Conservation (phyloP, 1,140 invertebrate species). For the Neotoxoptera formosana region DNA sequence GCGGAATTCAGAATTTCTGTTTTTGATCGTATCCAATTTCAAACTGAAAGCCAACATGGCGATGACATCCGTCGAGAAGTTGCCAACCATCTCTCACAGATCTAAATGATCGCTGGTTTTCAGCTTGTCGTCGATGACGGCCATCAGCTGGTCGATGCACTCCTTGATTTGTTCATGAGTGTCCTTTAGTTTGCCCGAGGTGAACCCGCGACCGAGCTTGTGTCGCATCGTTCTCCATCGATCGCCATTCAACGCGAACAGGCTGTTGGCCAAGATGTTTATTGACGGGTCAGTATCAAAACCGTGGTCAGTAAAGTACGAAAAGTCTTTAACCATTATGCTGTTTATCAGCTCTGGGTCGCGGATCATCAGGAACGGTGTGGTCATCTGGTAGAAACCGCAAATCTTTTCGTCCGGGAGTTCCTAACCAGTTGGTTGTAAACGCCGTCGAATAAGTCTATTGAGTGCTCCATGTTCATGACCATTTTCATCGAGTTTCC, state of each 20-base stretch:
- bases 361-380: conserved; percentile 57
- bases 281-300: conserved; percentile 65
- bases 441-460: not conserved
- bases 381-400: conserved; percentile 59
- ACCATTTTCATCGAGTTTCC: conserved; percentile 48
- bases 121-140: conserved; percentile 58
- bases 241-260: conserved; percentile 67
- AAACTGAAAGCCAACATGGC: conserved; percentile 59
- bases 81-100: conserved; percentile 40
- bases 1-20: not conserved
- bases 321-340: conserved; percentile 67
- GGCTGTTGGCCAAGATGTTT: conserved; percentile 66
- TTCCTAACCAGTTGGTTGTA: conserved; percentile 14
- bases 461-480: not conserved
- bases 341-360: conserved; percentile 61
- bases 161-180: conserved; percentile 62
- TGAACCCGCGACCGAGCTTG: conserved; percentile 72
- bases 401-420: not conserved
- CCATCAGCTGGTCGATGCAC: conserved; percentile 60
- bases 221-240: conserved; percentile 70
- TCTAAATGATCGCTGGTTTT: not conserved
- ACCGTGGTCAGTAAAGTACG: conserved; percentile 67
- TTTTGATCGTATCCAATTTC: conserved; percentile 50
- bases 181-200: conserved; percentile 66
- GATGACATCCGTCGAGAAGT: conserved; percentile 59